Conservation (phyloP, 2,113 vertebrate species). For the Scatophagus argus region DNA sequence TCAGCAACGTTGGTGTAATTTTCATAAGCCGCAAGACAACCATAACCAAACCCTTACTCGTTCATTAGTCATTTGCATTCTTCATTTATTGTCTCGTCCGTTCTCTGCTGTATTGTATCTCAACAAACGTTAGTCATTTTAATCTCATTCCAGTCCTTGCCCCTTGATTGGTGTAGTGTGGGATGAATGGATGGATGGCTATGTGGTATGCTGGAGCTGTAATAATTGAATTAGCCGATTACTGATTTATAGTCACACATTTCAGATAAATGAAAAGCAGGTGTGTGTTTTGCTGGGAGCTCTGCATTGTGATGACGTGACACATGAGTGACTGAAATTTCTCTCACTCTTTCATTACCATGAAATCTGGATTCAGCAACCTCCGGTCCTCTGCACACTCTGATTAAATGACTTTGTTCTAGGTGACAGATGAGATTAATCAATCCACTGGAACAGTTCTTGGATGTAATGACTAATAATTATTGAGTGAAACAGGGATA, state of each 20-base stretch:
- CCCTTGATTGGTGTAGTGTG: constrained; percentile 24
- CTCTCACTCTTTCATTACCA: constrained; percentile 1
- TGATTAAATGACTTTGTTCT: constrained; percentile 41
- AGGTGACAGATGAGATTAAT: constrained; percentile 64
- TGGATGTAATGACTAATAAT: constrained; percentile 50
- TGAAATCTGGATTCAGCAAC: constrained; percentile 19
- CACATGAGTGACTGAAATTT: constrained; percentile 13
- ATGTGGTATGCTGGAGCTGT: constrained; percentile 18
- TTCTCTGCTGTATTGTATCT: constrained; percentile 31
- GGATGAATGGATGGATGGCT: constrained; percentile 34
- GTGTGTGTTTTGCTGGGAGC: constrained; percentile 18
- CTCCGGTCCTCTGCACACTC: constrained; percentile 5
- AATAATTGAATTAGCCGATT: constrained; percentile 55
- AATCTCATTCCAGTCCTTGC: constrained; percentile 35
- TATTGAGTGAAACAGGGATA: constrained; percentile 54
- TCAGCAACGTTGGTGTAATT: neutral
- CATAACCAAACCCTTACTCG: neutral
- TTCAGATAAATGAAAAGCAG: constrained; percentile 58
- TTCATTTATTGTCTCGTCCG: constrained; percentile 20
- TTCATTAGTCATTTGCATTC: constrained; percentile 23
- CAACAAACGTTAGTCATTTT: constrained; percentile 42
- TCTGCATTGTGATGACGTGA: constrained; percentile 37
- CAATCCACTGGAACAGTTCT: constrained; percentile 33
- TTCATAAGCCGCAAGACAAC: constrained; percentile 16
- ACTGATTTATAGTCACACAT: constrained; percentile 56